Evolutionary conservation across 1,140 invertebrate genomes (phyloP), one percentile per base, ranked within the genome.

Genomic region (Mactra quadrangularis): DNA sequence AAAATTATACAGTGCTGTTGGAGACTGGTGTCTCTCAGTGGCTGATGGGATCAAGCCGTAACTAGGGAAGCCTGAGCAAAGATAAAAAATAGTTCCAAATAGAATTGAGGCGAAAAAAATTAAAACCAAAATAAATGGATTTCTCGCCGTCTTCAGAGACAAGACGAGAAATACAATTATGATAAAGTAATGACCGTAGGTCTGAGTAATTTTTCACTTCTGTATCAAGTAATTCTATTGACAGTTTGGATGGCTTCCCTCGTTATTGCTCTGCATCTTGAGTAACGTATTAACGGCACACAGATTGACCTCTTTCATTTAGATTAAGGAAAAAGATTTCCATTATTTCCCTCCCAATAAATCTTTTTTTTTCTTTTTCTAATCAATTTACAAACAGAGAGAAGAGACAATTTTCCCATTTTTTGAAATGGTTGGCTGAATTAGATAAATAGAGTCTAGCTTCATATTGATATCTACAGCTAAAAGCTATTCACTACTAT

Each of bases 31-130:
- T 66, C 81, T 57, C n/a, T 82, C 81, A n/a, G 64, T 76, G 57
- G 82, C 77, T 41, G 84, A 38, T 22, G 83, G 79, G 38, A 84
- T 74, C 66, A 81, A 85, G 76, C 83, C 76, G 66, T 83, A 85
- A 87, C 86, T 76, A 87, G 86, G 83, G 86, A 87, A 87, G 83
- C 86, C 86, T 87, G 59, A 13, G 19, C 31, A 6, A 84, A 27
- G 31, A 52, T 15, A 71, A 35, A 45, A 72, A 57, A 50, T 68
- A 47, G 64, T 68, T 19, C 29, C 38, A 41, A 41, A 41, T 41
- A 41, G 38, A 41, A 41, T 41, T 41, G 6, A 41, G 38, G n/a
- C n/a, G n/a, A n/a, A 41, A 41, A 41, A 41, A 41, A 41, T 6
- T 41, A 41, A 41, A 7, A 7, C 38, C 38, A 41, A 41, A 41